Base-by-base conservation (phyloP, 2,113 vertebrate species). In the Natator depressus region DNA sequence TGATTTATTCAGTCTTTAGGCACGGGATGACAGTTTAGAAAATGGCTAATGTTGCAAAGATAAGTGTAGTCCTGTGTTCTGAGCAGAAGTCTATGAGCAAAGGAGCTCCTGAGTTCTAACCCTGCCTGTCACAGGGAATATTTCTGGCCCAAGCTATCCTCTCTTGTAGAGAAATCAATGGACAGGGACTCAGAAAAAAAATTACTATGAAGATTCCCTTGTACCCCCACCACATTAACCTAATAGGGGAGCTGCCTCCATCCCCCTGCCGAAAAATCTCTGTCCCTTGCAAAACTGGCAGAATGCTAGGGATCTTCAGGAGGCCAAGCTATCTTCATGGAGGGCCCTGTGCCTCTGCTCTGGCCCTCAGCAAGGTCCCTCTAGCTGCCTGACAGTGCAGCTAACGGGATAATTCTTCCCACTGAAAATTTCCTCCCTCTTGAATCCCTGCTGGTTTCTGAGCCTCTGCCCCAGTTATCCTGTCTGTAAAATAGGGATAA, bases 401-500 rank as follows among this genome's bases (percentile, higher is more conserved):
- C 35, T 46, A 55, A 46, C 8, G 50, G 38, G 55, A 11, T 31
- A 59, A 59, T 72, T n/a, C 31, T 69, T 69, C 35, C 62, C 31
- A 69, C 4, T 69, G 62, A 16, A 69, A 7, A 69, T 16, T n/a
- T 16, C 14, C 17, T n/a, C 35, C 65, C 65, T n/a, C 14, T n/a
- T n/a, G 35, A 69, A n/a, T 10, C 22, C 57, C 20, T 42, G 19
- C 42, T 72, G 16, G 35, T 19, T 72, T 72, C 82, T 42, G 35
- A 17, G 25, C 20, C 29, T 62, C 49, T 42, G 5, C 17, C 46
- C 65, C 2, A 1, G 3, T 6, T 46, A 6, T 3, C 4, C 20
- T 55, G 25, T 24, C 76, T 78, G 35, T 38, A 88, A 59, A 31
- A 53, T 7, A 27, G 17, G 42, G 25, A 46, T 27, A 38, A 24